These are phyloP conservation scores for Siniperca undulata DNA, from an alignment of 2,797 vertebrate genomes.

Conservation along the genomic window DNA sequence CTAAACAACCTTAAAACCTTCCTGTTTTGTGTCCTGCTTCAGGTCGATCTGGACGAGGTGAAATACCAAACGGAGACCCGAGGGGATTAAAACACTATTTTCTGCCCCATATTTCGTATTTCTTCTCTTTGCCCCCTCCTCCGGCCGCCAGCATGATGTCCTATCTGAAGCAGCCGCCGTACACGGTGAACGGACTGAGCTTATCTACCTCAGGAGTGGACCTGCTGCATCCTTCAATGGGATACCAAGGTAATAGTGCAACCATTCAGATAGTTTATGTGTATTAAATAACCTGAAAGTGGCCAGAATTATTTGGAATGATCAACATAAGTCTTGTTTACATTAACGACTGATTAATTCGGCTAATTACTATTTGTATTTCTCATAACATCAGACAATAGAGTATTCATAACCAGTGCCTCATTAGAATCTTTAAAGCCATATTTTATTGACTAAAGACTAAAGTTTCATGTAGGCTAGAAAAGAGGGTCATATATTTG, in stretches of 20 bases:
- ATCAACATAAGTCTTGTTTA: not conserved
- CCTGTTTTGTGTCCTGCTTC: conserved; percentile 29
- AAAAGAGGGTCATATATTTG: not conserved
- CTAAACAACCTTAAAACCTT: not conserved
- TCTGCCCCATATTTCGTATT: conserved; percentile 22
- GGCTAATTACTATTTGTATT: no score
- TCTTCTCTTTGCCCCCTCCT: conserved; percentile 55
- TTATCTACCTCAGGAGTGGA: conserved; percentile 96
- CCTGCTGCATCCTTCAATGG: conserved; percentile 94
- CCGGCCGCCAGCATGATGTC: conserved; percentile 95
- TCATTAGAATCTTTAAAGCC: not conserved
- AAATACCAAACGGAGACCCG: conserved; percentile 30
- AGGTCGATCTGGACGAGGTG: conserved; percentile 34
- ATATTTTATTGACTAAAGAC: no score
- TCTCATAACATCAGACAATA: not conserved
- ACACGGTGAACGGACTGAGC: conserved; percentile 95
- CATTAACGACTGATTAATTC: not conserved
- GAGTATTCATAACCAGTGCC: not conserved
- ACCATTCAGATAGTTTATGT: not conserved
- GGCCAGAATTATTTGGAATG: not conserved
- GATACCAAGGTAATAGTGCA: conserved; percentile 90
- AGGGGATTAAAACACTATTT: conserved; percentile 47
- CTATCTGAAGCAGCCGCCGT: conserved; percentile 98
- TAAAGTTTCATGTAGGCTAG: not conserved
- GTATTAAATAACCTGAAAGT: not conserved